Base-by-base conservation (phyloP, 2,797 vertebrate genomes). In the Paratrypauchen microcephalus region DNA sequence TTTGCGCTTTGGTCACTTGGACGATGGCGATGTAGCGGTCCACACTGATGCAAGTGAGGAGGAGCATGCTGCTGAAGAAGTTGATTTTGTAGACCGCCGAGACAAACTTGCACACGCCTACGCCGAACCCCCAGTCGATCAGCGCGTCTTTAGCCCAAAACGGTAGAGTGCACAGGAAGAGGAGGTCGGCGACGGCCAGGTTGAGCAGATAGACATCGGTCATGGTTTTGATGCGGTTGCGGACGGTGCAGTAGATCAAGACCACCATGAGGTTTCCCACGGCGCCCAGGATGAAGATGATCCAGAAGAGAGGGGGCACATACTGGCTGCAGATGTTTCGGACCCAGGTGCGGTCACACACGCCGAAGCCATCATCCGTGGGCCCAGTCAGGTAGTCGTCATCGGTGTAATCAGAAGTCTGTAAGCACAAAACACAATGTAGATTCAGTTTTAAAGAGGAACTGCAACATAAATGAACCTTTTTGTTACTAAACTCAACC, bases 31-130 rank as follows among this genome's bases (percentile, higher is more conserved):
- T 89, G 81, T 97, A 97, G 65, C 96, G 94, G 86, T 97, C 96
- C 69, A 96, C 92, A 0, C 97, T 97, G 73, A 98, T 95, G 84
- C 95, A 96, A 30, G 92, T 95, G 69, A 98, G 94, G 54, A 98
- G 87, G 30, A 98, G 82, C 93, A 94, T 94, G 73, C 95, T 94
- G 84, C 96, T 90, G 39, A 95, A 98, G 84, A 97, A 95, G 83
- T 97, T 97, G 87, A 96, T 91, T 86, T 95, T 96, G 70, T 97
- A 97, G 75, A 91, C 73, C 4, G 93, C 92, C 0, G 90, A 94
- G 45, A 97, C 91, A 0, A 91, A 45, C 80, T 95, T 96, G 88
- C 96, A 98, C 72, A 92, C 39, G 19, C 56, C 5, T 24, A 68
- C 16, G 28, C 91, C 88, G 58, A 97, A 96, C 39, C 80, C 47